Base-by-base conservation (phyloP, 92 coral and sea anemone species). In the Umimayanthus chanpuru region DNA sequence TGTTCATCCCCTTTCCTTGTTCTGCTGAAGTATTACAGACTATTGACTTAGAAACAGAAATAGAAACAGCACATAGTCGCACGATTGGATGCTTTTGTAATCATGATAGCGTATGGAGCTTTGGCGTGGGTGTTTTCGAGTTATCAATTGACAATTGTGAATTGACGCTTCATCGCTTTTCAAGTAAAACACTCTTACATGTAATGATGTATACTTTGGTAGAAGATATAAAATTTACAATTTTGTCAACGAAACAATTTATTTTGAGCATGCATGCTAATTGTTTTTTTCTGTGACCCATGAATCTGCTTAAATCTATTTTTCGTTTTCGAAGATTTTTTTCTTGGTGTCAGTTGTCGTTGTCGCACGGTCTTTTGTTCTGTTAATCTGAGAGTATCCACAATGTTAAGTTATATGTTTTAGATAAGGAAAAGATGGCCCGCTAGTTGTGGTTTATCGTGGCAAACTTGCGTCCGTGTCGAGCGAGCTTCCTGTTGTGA, bases 41-140 rank as follows among this genome's bases (percentile, higher is more conserved):
- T 83, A 83, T 83, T 83, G 87, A 83, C 87, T 47, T n/a, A 83
- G 43, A 30, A 70, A 72, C 41, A 40, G 47, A 43, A 83, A 83
- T 71, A 44, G 78, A 68, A 81, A 81, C 76, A 38, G 29, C 41
- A 20, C 38, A 15, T 26, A 6, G 25, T 56, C 43, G 28, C 9
- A 26, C 55, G 75, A 81, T 64, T 39, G 73, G 76, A 40, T 81
- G 6, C 39, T 44, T 67, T 26, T 47, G 43, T 72, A n/a, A 83
- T 83, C 65, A 44, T 43, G 55, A 80, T 50, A 82, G 44, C 56
- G n/a, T 41, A n/a, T 66, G 20, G 26, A 9, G 20, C 61, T 40
- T 41, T 40, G 86, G 87, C 77, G 87, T 83, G 78, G 87, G 87
- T 47, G 87, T 83, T 71, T 83, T 10, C 18, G 53, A 83, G 44